Percentiles rank a stretch among this genome's conserved stretches.
Conservation (phyloP, 2,113 vertebrate species). For the Tyrannus savana region DNA sequence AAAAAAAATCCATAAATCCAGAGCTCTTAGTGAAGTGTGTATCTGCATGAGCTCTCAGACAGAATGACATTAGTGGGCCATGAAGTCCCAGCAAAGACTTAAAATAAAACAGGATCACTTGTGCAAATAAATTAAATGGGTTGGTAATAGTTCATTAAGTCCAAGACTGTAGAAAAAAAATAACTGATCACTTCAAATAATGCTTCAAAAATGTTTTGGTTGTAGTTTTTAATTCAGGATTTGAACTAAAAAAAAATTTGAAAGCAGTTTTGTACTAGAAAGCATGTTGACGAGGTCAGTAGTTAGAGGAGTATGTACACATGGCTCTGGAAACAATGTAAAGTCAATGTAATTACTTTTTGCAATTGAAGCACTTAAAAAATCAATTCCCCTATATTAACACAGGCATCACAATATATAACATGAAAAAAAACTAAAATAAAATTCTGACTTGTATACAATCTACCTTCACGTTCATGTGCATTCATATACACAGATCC, state of each 20-base stretch:
- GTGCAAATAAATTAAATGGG: constrained; percentile 40
- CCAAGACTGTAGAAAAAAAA: not conserved
- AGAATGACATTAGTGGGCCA: not conserved
- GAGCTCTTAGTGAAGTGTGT: not conserved
- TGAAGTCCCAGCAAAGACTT: not conserved
- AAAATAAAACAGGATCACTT: not conserved
- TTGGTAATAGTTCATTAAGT: not conserved
- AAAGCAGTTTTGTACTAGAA: not conserved
- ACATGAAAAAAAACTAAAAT: not conserved
- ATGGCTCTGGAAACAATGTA: not conserved
- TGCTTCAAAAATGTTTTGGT: not conserved
- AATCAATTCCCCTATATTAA: not conserved
- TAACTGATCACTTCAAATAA: not conserved
- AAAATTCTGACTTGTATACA: not conserved
- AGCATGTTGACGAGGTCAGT: not conserved
- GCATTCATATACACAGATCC: not conserved
- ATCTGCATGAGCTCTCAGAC: not conserved
- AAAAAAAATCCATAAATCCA: not conserved
- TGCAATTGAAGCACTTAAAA: not conserved
- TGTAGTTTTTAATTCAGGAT: not conserved
- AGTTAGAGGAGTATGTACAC: not conserved
- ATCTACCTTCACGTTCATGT: not conserved
- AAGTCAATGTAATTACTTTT: not conserved
- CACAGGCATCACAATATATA: not conserved
- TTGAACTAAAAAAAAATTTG: not conserved